phyloP scores from a whole-genome alignment of 37 sponge, comb jelly and placozoan species.

The Hexactinellida sp. region DNA sequence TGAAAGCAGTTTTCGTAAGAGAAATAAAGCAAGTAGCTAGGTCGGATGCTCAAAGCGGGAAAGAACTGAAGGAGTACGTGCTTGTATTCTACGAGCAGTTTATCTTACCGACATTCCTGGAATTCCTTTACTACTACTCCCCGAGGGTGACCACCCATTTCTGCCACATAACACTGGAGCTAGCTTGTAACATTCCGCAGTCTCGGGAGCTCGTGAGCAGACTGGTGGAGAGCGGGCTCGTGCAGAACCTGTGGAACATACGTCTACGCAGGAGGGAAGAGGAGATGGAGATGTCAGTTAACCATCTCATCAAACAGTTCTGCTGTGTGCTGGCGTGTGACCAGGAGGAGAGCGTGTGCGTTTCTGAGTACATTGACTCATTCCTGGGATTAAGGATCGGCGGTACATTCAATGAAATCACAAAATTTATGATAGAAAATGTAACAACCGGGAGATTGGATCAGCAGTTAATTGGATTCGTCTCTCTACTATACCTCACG shows the following conservation, averaged over 20 bases:
- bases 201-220: neutral
- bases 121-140: neutral
- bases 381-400: neutral
- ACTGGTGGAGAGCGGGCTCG: neutral
- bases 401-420: neutral
- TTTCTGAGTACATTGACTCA: neutral
- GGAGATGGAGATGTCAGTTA: neutral
- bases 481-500: neutral
- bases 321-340: neutral
- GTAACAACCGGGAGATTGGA: neutral
- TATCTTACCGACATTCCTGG: neutral
- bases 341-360: neutral
- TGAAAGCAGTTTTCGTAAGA: neutral
- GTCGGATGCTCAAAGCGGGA: neutral
- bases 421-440: neutral
- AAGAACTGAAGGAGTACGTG: neutral
- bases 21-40: neutral
- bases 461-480: neutral
- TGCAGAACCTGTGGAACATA: neutral
- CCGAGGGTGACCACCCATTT: neutral
- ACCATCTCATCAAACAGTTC: neutral
- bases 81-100: conserved; percentile 6
- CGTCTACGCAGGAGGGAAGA: neutral
- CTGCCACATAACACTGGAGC: neutral
- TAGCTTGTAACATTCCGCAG: neutral